A percentile compares a stretch with the other conserved stretches of the same genome.
phyloP scores from a whole-genome alignment of 2,888 invertebrate species.

The Ptilodon capucinus region DNA sequence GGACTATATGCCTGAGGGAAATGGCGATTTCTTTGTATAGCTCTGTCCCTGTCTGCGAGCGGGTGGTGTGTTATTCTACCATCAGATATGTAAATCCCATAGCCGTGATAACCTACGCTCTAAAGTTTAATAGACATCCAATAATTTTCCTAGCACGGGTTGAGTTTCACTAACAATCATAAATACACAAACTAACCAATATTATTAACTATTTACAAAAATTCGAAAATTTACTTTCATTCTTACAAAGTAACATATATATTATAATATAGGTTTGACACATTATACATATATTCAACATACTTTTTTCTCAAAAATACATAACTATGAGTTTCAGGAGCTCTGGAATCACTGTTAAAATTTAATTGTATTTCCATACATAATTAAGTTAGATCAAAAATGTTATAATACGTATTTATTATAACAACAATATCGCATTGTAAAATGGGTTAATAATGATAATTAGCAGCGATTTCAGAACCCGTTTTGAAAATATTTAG shows the following conservation, averaged over 20 bases:
- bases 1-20: no score
- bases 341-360: slow-evolving; percentile 16
- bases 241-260: no score
- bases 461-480: not conserved
- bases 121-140: not conserved
- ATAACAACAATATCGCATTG: no score
- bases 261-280: slow-evolving; percentile 2
- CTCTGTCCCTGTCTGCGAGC: no score
- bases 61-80: no score
- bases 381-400: not conserved
- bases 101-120: not conserved
- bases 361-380: slow-evolving; percentile 1
- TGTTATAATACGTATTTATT: no score
- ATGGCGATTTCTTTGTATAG: no score
- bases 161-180: not conserved
- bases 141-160: not conserved
- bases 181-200: slow-evolving; percentile 1
- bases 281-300: slow-evolving; percentile 1
- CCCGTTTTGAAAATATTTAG: slow-evolving; percentile 35
- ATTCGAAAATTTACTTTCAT: slow-evolving; percentile 11
- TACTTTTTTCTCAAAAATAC: slow-evolving; percentile 10
- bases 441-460: not conserved
- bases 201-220: slow-evolving; percentile 30
- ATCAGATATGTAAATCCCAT: not conserved
- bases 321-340: slow-evolving; percentile 1